Evolutionary conservation across 2,797 vertebrate species (phyloP).

Genomic region (Chelmon rostratus): DNA sequence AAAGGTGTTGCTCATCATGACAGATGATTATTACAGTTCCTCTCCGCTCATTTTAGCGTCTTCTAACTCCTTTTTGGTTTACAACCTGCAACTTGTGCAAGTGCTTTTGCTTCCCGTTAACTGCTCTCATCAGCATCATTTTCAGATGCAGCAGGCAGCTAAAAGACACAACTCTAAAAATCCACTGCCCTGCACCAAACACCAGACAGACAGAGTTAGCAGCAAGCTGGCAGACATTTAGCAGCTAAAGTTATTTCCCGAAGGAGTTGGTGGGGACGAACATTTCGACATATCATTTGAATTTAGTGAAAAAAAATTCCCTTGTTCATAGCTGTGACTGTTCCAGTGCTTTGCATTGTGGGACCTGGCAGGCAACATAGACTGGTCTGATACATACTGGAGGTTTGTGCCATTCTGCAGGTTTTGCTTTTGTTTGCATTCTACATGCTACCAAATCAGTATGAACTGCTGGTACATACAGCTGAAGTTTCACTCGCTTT

Average conservation of each 20-base stretch:
- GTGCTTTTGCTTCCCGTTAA: background rate
- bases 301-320: too few species aligned
- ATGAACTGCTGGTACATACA: too few species aligned
- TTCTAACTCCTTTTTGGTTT: background rate
- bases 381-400: too few species aligned
- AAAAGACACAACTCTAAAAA: background rate
- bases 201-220: background rate
- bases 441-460: too few species aligned
- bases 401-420: too few species aligned
- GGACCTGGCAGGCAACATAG: too few species aligned
- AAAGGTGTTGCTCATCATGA: background rate
- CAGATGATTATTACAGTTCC: background rate
- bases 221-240: background rate
- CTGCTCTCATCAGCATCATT: background rate
- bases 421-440: too few species aligned
- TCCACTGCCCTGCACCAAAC: background rate
- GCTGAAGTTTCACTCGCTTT: background rate
- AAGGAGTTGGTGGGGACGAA: background rate
- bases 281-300: too few species aligned
- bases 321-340: too few species aligned
- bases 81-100: background rate
- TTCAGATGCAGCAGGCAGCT: background rate
- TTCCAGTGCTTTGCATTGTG: too few species aligned
- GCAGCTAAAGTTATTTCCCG: conserved; percentile 3
- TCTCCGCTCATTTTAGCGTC: background rate